A percentile compares a stretch with the other conserved stretches of the same genome.
These are phyloP conservation scores for Melipona bicolor DNA, from an alignment of 2,888 invertebrate species.

Conservation along the genomic window DNA sequence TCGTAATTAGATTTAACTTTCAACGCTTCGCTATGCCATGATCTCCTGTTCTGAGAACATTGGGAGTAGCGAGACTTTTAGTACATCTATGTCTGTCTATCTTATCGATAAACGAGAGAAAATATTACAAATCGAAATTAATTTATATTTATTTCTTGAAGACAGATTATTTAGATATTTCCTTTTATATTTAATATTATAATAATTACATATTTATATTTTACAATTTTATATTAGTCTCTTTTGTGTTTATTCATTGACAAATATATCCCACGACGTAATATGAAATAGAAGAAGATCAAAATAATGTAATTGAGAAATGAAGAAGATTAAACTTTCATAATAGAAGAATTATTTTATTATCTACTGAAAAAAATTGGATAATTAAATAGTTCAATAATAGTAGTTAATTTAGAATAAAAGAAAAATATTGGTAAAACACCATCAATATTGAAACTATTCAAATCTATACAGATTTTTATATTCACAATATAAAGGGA, in stretches of 20 bases:
- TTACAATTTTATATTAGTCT: neutral
- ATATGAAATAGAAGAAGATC: neutral
- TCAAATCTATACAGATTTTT: too few relatives aligned
- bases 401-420: too few relatives aligned
- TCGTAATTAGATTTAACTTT: neutral
- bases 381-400: too few relatives aligned
- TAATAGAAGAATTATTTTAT: too few relatives aligned
- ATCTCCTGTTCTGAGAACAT: slow-evolving; percentile 23
- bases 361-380: too few relatives aligned
- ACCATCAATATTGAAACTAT: too few relatives aligned
- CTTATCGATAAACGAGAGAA: neutral
- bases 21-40: neutral
- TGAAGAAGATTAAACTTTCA: neutral
- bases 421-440: too few relatives aligned
- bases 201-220: too few relatives aligned
- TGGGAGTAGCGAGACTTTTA: slow-evolving; percentile 20
- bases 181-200: too few relatives aligned
- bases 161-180: too few relatives aligned
- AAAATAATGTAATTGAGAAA: neutral
- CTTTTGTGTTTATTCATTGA: neutral
- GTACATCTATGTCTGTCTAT: neutral
- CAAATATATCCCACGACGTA: neutral
- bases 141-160: neutral
- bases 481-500: too few relatives aligned
- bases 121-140: neutral